Evolutionary conservation across 2,113 vertebrate genomes (phyloP).

Genomic region (Tachysurus fulvidraco): DNA sequence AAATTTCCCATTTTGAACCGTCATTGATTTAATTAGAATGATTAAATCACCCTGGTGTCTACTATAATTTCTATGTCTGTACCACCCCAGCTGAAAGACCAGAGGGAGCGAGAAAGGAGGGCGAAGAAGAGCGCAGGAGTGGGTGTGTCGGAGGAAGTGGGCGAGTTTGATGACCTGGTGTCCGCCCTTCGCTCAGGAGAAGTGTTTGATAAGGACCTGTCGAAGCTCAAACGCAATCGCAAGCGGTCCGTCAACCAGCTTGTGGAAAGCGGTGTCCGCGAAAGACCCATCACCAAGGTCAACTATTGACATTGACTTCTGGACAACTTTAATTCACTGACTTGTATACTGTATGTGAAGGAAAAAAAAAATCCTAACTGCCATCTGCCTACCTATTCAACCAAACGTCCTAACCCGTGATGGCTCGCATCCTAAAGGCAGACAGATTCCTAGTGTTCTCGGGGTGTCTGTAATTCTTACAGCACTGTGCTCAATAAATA

Average conservation of each 20-base stretch:
- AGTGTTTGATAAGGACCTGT: constrained; percentile 98
- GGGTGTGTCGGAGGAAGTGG: constrained; percentile 82
- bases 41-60: neutral
- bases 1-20: neutral
- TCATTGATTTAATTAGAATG: neutral
- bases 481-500: constrained; percentile 62
- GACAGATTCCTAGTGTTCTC: constrained; percentile 42
- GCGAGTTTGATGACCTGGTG: constrained; percentile 96
- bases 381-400: constrained; percentile 23
- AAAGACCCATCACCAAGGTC: constrained; percentile 86
- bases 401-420: constrained; percentile 22
- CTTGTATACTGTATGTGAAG: constrained; percentile 40
- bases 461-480: constrained; percentile 28
- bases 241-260: constrained; percentile 89
- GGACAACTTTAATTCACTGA: constrained; percentile 15
- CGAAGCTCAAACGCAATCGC: constrained; percentile 94
- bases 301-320: constrained; percentile 87
- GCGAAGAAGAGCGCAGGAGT: constrained; percentile 78
- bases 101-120: constrained; percentile 87
- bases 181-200: constrained; percentile 91
- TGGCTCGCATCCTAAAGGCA: constrained; percentile 35
- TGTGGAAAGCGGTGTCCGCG: constrained; percentile 81
- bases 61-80: neutral
- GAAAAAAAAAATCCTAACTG: constrained; percentile 33
- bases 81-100: constrained; percentile 86